Percentiles rank a stretch among this genome's conserved stretches.
phyloP scores from a whole-genome alignment of 2,797 vertebrate genomes.

The Balearica regulorum region DNA sequence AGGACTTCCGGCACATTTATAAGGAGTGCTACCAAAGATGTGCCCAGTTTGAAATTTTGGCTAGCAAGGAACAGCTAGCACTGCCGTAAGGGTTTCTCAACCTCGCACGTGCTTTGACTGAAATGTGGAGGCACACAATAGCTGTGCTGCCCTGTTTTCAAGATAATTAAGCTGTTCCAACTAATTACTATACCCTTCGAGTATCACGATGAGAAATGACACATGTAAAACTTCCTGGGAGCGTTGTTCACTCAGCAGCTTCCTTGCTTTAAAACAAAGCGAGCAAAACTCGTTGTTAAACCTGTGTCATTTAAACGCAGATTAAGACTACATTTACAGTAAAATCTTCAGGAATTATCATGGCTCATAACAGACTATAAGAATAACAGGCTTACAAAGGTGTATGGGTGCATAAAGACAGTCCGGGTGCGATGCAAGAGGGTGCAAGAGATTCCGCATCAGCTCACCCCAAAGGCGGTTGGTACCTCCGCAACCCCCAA shows the following conservation, averaged over 20 bases:
- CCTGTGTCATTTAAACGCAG: background rate
- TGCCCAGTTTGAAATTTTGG: background rate
- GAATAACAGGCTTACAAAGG: background rate
- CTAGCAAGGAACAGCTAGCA: background rate
- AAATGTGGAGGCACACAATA: background rate
- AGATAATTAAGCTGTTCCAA: background rate
- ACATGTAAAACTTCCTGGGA: background rate
- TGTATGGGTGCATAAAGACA: fast-evolving
- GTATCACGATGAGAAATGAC: constrained; percentile 5
- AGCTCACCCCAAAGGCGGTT: background rate
- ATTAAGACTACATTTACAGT: background rate
- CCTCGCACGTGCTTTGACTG: background rate
- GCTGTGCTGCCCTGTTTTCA: background rate
- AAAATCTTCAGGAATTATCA: background rate
- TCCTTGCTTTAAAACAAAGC: background rate
- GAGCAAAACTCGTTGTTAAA: background rate
- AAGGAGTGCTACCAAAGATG: background rate
- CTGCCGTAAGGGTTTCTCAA: background rate
- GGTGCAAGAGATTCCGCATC: no score
- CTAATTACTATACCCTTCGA: constrained; percentile 19
- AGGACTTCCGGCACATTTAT: background rate
- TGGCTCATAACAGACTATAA: background rate
- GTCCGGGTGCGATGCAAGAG: background rate
- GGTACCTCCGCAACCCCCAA: background rate
- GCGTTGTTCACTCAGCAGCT: background rate